Evolutionary conservation across 1,140 invertebrate species (phyloP).

Genomic region (Ostrea denselamellosa): DNA sequence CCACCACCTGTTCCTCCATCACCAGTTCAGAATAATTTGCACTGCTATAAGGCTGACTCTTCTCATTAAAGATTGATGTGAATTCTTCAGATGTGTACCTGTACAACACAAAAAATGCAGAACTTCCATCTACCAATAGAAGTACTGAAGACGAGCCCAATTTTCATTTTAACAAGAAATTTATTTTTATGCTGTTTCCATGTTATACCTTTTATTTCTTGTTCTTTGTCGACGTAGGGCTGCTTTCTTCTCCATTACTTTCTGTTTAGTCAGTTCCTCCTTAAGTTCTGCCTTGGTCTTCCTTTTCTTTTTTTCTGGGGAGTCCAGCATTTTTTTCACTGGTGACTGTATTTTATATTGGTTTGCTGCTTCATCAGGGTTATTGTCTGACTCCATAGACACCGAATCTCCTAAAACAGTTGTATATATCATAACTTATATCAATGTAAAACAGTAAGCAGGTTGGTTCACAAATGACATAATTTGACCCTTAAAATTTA

Average conservation of each 20-base stretch:
- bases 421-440: background rate
- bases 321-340: constrained; percentile 27
- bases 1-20: constrained; percentile 58
- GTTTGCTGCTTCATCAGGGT: constrained; percentile 33
- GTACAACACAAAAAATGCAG: background rate
- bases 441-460: too few species aligned
- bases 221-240: constrained; percentile 74
- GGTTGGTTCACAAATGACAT: background rate
- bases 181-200: too few species aligned
- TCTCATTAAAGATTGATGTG: constrained; percentile 76
- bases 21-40: constrained; percentile 64
- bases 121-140: too few species aligned
- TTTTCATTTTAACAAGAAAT: too few species aligned
- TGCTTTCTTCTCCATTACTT: constrained; percentile 74
- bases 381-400: constrained; percentile 38
- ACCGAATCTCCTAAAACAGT: background rate
- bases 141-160: too few species aligned
- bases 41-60: constrained; percentile 66
- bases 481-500: too few species aligned
- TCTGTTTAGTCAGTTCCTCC: constrained; percentile 75
- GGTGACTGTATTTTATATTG: constrained; percentile 38
- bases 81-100: constrained; percentile 79
- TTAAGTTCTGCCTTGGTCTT: constrained; percentile 75
- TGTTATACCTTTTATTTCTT: constrained; percentile 73
- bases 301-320: constrained; percentile 63